A percentile compares a stretch with the other conserved stretches of the same genome.
Conservation (phyloP, 2,113 vertebrate genomes). For the Otis tarda region DNA sequence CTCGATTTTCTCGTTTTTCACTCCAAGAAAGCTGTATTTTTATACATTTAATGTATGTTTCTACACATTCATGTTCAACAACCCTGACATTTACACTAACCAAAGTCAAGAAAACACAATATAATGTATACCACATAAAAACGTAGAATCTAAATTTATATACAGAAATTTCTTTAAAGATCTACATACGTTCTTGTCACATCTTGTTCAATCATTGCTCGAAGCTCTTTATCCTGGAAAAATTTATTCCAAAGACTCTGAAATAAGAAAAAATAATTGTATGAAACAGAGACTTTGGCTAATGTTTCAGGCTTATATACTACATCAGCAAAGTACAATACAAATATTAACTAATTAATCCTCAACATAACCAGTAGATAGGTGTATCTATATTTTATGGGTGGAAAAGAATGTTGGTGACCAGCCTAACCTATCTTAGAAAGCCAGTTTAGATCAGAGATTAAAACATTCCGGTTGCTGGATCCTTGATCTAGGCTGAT, state of each 20-base stretch:
- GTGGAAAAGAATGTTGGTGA: background rate
- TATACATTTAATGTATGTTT: constrained; percentile 47
- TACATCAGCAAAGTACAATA: background rate
- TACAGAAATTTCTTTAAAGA: background rate
- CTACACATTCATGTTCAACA: constrained; percentile 9
- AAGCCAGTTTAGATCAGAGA: background rate
- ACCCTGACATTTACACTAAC: background rate
- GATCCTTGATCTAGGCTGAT: background rate
- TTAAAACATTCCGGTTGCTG: background rate
- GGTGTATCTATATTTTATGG: background rate
- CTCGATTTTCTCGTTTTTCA: background rate
- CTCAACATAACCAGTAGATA: background rate
- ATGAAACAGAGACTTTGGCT: background rate
- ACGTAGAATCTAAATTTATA: background rate
- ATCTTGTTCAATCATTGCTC: constrained; percentile 97
- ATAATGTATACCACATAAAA: constrained; percentile 6
- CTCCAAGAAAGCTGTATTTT: background rate
- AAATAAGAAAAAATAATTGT: constrained; percentile 65
- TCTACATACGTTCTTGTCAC: constrained; percentile 92
- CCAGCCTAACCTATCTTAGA: background rate
- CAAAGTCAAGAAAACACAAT: constrained; percentile 26
- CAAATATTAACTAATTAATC: constrained; percentile 26
- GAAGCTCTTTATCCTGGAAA: constrained; percentile 98
- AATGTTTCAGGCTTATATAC: background rate
- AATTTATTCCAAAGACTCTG: constrained; percentile 92